Conservation (phyloP, 2,888 invertebrate genomes). For the Melieria omissa region DNA sequence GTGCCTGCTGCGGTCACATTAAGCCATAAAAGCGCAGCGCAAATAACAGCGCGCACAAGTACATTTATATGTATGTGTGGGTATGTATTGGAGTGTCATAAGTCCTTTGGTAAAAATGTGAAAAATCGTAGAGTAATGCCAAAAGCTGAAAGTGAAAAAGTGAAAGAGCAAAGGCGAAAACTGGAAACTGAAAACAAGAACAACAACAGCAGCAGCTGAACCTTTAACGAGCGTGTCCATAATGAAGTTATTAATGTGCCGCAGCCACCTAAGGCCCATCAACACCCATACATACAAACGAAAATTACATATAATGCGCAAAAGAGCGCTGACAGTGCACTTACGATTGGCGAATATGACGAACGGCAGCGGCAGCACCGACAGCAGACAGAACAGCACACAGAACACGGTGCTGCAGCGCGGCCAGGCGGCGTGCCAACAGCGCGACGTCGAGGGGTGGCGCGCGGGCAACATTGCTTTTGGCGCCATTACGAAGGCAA, state of each 20-base stretch:
- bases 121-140: neutral
- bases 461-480: no score
- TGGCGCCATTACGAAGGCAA: no score
- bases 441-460: no score
- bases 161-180: no score
- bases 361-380: slow-evolving; percentile 25
- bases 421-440: no score
- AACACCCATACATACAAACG: neutral
- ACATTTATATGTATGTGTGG: no score
- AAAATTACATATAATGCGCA: no score
- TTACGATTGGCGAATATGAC: slow-evolving; percentile 31
- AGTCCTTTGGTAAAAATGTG: neutral
- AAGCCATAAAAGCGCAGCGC: neutral
- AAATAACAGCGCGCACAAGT: neutral
- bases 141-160: no score
- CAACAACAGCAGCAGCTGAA: neutral
- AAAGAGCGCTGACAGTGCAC: slow-evolving; percentile 6
- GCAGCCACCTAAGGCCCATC: neutral
- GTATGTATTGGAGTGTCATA: slow-evolving; percentile 3
- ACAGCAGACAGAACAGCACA: slow-evolving; percentile 19
- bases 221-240: neutral
- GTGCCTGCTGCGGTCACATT: neutral
- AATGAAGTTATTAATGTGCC: neutral
- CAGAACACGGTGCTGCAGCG: no score
- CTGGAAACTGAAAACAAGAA: neutral